Evolutionary conservation across 2,888 invertebrate genomes (phyloP), one percentile per base, ranked within the genome.

Genomic region (Ormyrus rosae): DNA sequence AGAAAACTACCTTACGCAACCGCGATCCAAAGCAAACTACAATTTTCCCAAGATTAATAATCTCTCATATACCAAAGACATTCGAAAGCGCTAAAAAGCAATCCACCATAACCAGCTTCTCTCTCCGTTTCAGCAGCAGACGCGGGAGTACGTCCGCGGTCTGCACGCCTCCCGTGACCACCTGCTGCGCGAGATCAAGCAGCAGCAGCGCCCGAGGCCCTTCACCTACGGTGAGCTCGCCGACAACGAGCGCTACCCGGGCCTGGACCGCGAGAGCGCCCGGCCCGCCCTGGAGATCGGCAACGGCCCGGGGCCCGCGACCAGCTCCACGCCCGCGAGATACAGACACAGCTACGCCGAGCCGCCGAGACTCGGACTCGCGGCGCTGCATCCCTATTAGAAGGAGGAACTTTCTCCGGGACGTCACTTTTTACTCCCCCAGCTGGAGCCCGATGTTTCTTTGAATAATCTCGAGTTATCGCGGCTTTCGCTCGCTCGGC

Each of bases 201-300:
- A 11, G 60, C 81, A 74, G 53, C 81, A 86, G 73, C 88, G 90
- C 2, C 86, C 85, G 19, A 87, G 89, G 75, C 87, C 88, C 11
- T 85, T 87, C 74, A 84, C 87, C 34, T 93, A 93, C 85, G 91
- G 92, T 73, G 93, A 93, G 84, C 87, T 92, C 69, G 91, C 92
- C 45, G 92, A 93, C 61, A 91, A 91, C 84, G 93, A 93, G 81
- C 90, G 93, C 85, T 93, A 92, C 84, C 93, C 92, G 5, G 92
- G 92, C 2, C 85, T 92, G 64, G 93, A 92, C 85, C 91, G 92
- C 11, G 93, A 93, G 53, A 89, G 87, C 64, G 88, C 88, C 48
- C 87, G 90, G 77, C 88, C 89, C 10, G 85, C 89, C 45, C 81
- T 90, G 81, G 90, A 90, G 82, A 89, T 90, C 48, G 87, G 64